Evolutionary conservation across 2,113 vertebrate genomes (phyloP).

Genomic region (Erythrocebus patas): DNA sequence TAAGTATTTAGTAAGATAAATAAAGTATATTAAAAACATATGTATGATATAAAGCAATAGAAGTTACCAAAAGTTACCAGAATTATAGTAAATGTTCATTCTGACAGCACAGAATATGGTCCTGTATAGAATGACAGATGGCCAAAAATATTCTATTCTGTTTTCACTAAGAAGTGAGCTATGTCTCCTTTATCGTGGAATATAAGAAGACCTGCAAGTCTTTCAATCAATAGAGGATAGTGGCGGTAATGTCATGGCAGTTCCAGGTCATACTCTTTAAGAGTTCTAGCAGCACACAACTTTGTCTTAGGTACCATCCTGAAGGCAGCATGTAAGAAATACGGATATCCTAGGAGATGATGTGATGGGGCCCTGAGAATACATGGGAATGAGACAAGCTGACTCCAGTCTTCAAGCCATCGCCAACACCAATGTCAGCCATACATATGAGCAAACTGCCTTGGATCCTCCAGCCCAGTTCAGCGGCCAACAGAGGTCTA

Average conservation of each 20-base stretch:
- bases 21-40: background rate
- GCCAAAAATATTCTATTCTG: background rate
- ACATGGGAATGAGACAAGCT: rapidly evolving
- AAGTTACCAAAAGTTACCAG: background rate
- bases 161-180: background rate
- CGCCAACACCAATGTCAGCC: background rate
- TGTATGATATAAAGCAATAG: background rate
- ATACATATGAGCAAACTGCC: background rate
- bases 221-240: background rate
- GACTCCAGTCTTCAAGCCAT: no score
- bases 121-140: background rate
- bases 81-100: background rate
- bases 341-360: background rate
- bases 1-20: background rate
- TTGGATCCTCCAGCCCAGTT: rapidly evolving
- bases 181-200: background rate
- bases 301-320: background rate
- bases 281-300: background rate
- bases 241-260: background rate
- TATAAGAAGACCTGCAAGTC: background rate
- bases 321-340: background rate
- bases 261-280: background rate
- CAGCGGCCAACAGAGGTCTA: background rate
- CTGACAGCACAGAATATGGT: background rate
- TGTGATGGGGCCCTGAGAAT: rapidly evolving